Percentiles rank a stretch among this genome's conserved stretches.
phyloP scores from a whole-genome alignment of 2,113 vertebrate species.

The Macquaria ambigua region DNA sequence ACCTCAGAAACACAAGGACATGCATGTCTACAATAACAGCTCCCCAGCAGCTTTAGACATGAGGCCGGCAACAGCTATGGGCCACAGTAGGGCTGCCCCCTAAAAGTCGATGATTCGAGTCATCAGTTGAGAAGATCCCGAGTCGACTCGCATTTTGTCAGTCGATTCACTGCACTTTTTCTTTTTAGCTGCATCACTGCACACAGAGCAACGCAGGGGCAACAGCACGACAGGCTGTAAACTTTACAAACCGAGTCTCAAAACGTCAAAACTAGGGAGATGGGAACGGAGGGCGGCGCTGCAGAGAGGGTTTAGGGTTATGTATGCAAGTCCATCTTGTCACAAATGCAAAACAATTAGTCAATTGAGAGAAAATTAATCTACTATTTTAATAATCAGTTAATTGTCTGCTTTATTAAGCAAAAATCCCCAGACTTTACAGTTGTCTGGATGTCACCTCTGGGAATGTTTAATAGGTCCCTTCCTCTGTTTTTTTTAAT shows the following conservation, averaged over 20 bases:
- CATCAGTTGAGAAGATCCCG: background rate
- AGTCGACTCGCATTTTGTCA: background rate
- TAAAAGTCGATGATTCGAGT: background rate
- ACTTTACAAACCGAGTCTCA: background rate
- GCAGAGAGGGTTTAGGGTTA: no score
- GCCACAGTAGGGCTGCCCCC: background rate
- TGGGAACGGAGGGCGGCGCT: no score
- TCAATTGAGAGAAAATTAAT: background rate
- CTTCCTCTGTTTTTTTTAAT: no score
- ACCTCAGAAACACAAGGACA: background rate
- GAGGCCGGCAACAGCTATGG: background rate
- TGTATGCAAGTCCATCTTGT: background rate
- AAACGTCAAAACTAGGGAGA: background rate
- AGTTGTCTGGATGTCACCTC: background rate
- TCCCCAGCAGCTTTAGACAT: background rate
- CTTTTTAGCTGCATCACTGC: background rate
- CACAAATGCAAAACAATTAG: background rate
- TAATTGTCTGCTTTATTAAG: background rate
- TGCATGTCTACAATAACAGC: background rate
- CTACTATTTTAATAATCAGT: background rate
- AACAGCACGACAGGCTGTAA: no score
- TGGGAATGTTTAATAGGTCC: no score
- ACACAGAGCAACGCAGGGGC: no score
- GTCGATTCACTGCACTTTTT: background rate
- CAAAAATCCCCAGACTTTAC: background rate